These are phyloP conservation scores for Eospalax fontanierii DNA, from an alignment of 2,797 vertebrate genomes.

Conservation along the genomic window DNA sequence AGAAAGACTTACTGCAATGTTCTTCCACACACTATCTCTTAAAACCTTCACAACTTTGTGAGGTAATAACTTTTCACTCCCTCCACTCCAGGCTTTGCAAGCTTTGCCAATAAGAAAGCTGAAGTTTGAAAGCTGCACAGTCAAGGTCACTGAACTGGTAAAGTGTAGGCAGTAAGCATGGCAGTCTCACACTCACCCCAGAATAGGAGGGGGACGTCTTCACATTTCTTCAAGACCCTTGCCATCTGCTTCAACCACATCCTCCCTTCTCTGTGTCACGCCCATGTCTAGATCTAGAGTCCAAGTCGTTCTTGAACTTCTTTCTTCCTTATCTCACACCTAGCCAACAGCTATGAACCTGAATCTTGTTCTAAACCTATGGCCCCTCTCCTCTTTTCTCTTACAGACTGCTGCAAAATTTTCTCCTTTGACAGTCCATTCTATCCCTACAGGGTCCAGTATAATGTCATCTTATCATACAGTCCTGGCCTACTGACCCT, in stretches of 20 bases:
- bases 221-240: not conserved
- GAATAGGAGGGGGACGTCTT: not conserved
- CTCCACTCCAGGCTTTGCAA: not conserved
- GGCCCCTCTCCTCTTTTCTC: not conserved
- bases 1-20: not conserved
- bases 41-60: not conserved
- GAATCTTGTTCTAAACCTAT: not conserved
- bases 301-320: not conserved
- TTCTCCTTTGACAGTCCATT: not conserved
- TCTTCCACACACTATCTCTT: not conserved
- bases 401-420: not conserved
- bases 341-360: not conserved
- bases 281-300: not conserved
- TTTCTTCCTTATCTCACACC: not conserved
- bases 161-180: not conserved
- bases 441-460: not conserved
- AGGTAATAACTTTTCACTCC: not conserved
- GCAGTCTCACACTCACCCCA: not conserved
- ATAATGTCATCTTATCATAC: not conserved
- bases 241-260: not conserved
- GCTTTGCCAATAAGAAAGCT: not conserved
- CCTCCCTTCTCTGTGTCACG: not conserved
- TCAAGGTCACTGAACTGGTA: not conserved
- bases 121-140: not conserved
- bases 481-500: not conserved